Conservation (phyloP, 2,113 vertebrate species). For the Antidorcas marsupialis region DNA sequence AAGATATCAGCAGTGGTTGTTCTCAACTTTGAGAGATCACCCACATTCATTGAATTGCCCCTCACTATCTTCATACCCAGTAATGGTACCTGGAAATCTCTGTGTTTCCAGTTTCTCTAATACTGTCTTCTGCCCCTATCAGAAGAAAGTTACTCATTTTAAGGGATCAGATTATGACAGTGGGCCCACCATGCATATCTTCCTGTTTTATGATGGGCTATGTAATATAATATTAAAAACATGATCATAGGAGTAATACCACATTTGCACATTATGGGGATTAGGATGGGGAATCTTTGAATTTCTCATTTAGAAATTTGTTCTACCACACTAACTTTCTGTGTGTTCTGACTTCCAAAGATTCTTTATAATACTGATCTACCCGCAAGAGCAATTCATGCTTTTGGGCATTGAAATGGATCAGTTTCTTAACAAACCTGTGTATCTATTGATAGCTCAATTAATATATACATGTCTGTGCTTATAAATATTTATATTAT, state of each 20-base stretch:
- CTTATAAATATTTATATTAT: not conserved
- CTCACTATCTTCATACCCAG: not conserved
- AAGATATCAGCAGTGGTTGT: not conserved
- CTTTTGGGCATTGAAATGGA: not conserved
- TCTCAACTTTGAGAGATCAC: not conserved
- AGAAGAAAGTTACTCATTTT: not conserved
- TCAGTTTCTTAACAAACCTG: not conserved
- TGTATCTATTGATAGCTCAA: not conserved
- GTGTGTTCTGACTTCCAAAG: not conserved
- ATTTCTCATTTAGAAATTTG: not conserved
- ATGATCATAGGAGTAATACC: not conserved
- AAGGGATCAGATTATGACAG: not conserved
- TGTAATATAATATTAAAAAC: not conserved
- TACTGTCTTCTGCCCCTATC: not conserved
- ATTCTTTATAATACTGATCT: not conserved
- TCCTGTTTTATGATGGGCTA: not conserved
- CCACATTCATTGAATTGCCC: not conserved
- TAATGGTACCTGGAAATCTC: not conserved
- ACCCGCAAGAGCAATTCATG: not conserved
- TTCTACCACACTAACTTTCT: too few relatives aligned
- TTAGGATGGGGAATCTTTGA: not conserved
- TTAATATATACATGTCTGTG: not conserved
- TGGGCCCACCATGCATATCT: rapidly evolving
- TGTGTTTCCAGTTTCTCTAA: not conserved
- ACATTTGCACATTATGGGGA: not conserved